Percentiles rank a stretch among this genome's conserved stretches.
phyloP scores from a whole-genome alignment of 2,888 invertebrate genomes.

The Oscheius sp. region DNA sequence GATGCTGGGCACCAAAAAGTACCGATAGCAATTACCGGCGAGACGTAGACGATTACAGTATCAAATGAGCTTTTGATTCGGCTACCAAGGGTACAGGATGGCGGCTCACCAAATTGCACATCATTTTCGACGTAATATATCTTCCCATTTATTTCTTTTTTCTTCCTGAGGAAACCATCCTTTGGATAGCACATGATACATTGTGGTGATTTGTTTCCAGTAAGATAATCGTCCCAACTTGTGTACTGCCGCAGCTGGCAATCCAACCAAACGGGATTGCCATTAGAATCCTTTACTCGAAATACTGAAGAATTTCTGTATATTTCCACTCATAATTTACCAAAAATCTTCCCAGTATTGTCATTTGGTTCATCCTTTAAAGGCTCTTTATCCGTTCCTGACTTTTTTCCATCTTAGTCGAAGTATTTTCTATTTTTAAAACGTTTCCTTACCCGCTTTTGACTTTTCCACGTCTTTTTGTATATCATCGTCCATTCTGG shows the following conservation, averaged over 20 bases:
- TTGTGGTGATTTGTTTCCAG: constrained; percentile 1
- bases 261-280: neutral
- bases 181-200: constrained; percentile 18
- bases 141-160: neutral
- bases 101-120: constrained; percentile 12
- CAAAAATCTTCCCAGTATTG: constrained; percentile 7
- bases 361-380: too few species aligned
- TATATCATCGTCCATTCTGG: constrained; percentile 7
- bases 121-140: neutral
- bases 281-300: neutral
- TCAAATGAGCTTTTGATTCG: neutral
- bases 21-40: neutral
- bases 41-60: neutral
- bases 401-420: neutral
- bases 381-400: neutral
- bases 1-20: constrained; percentile 1
- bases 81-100: neutral
- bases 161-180: constrained; percentile 11
- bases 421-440: neutral
- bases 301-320: constrained; percentile 11
- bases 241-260: neutral
- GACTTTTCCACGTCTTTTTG: too few species aligned
- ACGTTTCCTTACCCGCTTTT: too few species aligned
- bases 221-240: constrained; percentile 8
- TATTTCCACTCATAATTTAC: constrained; percentile 3